Evolutionary conservation across 2,888 invertebrate genomes (phyloP), one percentile per base, ranked within the genome.

Genomic region (Dryomyza anilis): DNA sequence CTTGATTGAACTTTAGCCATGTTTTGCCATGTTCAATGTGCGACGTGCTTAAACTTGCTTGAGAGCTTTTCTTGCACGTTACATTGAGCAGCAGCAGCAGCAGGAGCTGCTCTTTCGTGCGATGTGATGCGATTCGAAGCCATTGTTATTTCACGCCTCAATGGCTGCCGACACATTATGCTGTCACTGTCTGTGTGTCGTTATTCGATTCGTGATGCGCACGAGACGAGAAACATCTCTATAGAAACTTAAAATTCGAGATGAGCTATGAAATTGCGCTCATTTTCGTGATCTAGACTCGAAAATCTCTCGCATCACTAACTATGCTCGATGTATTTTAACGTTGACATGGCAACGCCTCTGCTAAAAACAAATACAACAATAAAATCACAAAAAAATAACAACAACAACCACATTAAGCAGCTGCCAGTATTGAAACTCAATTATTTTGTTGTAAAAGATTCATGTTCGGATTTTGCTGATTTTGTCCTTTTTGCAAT

Each of bases 401-500:
- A 16, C 27, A 29, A 21, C 58, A 16, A 43, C 36, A 48, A n/a
- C 50, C 16, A 65, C n/a, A n/a, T n/a, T n/a, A n/a, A n/a, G n/a
- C n/a, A n/a, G n/a, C n/a, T n/a, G n/a, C n/a, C n/a, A n/a, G n/a
- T n/a, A n/a, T n/a, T 61, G 56, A 45, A 61, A 61, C 65, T 65
- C 65, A 65, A 61, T 65, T 61, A 65, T 65, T 65, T 61, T 21
- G 33, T 14, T 48, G 36, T 21, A 53, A 45, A 60, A 48, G 45
- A 56, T 50, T 33, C 16, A 39, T 43, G n/a, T n/a, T n/a, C n/a
- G n/a, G n/a, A 19, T 61, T 61, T 56, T 45, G 33, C 8, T 23
- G 16, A 53, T 53, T 36, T 55, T 36, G 33, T 55, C 33, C 33
- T 30, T 55, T 21, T 55, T 33, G 3, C 33, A 7, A 16, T 21